Evolutionary conservation across 2,113 vertebrate species (phyloP), one percentile per base, ranked within the genome.

Genomic region (Calyptomena viridis): DNA sequence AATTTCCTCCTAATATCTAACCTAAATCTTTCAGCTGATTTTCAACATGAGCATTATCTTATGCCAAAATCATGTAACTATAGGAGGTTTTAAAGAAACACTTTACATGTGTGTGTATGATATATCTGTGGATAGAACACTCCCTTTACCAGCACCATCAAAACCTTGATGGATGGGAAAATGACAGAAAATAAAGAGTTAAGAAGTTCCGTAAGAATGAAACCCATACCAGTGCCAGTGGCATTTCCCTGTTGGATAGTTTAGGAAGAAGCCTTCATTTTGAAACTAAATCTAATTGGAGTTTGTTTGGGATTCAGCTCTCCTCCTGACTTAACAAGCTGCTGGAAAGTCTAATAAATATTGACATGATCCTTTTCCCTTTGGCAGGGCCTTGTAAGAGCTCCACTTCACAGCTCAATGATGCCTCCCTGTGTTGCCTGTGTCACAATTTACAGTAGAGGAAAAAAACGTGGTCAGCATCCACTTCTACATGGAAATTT

Each of bases 291-390:
- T 91, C 75, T 95, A 82, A 93, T 82, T 87, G 84, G 62, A 93
- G 25, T 84, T 96, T 96, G 50, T 80, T 89, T 96, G 81, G 82
- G 90, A 96, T 96, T 96, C 90, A 92, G 60, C 69, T 94, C 82
- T 82, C 75, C 89, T 94, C 79, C 62, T 67, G 87, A 90, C 84
- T 95, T 96, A 96, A 91, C 75, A 74, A 94, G 87, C 56, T 93
- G 62, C 74, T 92, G 50, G 68, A 42, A 91, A 72, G 55, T 44
- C 77, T 96, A 94, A 96, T 90, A 95, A 96, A 94, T 97, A 94
- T 88, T 95, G 94, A 95, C 86, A 58, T 55, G 55, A 72, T 94
- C 35, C 30, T 53, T 81, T 72, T 90, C 52, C 55, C 67, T 90
- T 88, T 67, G 55, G 50, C 66, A 84, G 44, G 40, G 35, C 31